phyloP scores from a whole-genome alignment of 2,113 vertebrate genomes.

The Cisticola juncidis region DNA sequence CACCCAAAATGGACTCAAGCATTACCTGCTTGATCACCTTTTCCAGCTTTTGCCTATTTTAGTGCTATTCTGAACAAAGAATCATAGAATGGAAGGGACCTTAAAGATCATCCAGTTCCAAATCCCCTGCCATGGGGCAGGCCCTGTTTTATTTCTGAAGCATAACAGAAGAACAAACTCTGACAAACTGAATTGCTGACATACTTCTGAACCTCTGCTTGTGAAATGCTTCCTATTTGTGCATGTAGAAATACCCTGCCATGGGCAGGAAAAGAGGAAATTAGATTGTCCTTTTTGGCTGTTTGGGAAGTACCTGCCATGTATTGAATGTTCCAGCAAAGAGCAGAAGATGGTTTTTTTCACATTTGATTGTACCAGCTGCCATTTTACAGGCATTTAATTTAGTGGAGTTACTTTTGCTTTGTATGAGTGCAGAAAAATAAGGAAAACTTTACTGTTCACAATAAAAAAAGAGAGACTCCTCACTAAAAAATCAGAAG shows the following conservation, averaged over 20 bases:
- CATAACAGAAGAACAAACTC: background rate
- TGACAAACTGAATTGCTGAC: background rate
- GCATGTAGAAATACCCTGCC: background rate
- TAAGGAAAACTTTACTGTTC: background rate
- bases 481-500: background rate
- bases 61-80: background rate
- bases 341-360: background rate
- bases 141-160: background rate
- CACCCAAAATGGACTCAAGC: background rate
- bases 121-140: background rate
- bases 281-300: background rate
- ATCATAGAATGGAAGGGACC: background rate
- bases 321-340: rapidly evolving
- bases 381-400: background rate
- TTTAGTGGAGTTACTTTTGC: background rate
- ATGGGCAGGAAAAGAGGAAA: background rate
- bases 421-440: background rate
- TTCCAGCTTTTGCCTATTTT: background rate
- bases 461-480: background rate
- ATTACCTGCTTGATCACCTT: background rate
- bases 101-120: background rate
- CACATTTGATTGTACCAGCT: background rate
- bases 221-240: background rate
- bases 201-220: background rate
- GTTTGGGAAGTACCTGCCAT: background rate